Evolutionary conservation across 1,140 invertebrate species (phyloP), one percentile per base, ranked within the genome.

Genomic region (Oreohelix idahoensis): DNA sequence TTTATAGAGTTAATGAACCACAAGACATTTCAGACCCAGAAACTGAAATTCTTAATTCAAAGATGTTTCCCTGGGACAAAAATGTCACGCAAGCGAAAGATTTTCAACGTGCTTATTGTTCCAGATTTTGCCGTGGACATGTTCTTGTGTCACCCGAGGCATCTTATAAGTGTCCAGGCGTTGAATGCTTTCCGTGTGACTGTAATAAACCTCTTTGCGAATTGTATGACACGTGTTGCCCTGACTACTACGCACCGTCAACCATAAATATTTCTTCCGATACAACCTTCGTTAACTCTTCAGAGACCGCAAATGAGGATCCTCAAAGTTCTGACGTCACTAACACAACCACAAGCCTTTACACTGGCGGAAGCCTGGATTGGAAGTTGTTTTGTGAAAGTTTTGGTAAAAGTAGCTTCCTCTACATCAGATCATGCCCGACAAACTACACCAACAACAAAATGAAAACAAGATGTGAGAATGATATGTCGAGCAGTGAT

Each of bases 171-270:
- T 53, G 75, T 58, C 36, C 42, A 26, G 49, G n/a, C 5, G 26
- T 51, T 45, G 32, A n/a, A 29, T 76, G 74, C 32, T 76, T 76
- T 35, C 74, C 74, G 1, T 76, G 74, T 49, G 74, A 76, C 29
- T 76, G 74, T 26, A 45, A 29, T 35, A 76, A 45, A 39, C 58
- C 77, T 20, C 51, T 36, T 39, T 79, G 77, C 39, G 17, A 45
- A 49, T 38, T 36, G 0, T 79, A 79, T 53, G 58, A 36, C 35
- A 63, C 58, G 0, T 79, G 77, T 36, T 79, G 77, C n/a, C 51
- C 58, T 23, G 77, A 79, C 35, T 32, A 36, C 20, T 11, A n/a
- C 11, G 23, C 13, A 11, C 39, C 23, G 23, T 20, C 20, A 42
- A 5, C 32, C 13, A 20, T n/a, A 26, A 32, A 70, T 70, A 38